phyloP scores from a whole-genome alignment of 2,888 invertebrate genomes.

The Archaeoteleia sp. region DNA sequence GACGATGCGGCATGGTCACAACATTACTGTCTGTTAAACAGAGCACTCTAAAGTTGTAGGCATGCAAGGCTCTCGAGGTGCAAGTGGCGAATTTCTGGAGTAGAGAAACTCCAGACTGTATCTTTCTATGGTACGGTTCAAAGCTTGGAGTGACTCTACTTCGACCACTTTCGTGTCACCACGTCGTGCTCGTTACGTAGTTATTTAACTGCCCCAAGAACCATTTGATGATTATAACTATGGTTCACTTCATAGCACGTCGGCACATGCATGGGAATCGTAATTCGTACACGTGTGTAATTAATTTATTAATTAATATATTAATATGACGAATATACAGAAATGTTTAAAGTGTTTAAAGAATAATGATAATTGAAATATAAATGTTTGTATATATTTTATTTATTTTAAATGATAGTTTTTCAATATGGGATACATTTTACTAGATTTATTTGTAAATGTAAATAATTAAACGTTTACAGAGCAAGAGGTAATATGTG shows the following conservation, averaged over 20 bases:
- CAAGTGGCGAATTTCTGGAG: constrained; percentile 44
- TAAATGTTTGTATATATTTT: too few relatives aligned
- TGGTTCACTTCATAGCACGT: constrained; percentile 21
- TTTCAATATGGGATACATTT: too few relatives aligned
- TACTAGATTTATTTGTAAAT: too few relatives aligned
- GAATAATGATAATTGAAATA: too few relatives aligned
- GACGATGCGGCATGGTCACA: constrained; percentile 27
- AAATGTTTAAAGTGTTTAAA: too few relatives aligned
- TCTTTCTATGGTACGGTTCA: constrained; percentile 44
- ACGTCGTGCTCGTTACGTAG: constrained; percentile 43
- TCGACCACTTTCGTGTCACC: constrained; percentile 44
- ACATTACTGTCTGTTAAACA: constrained; percentile 49
- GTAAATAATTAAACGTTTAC: too few relatives aligned
- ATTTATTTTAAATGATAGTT: too few relatives aligned
- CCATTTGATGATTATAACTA: constrained; percentile 38
- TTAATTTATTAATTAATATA: too few relatives aligned
- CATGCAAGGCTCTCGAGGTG: constrained; percentile 40
- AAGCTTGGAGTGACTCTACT: constrained; percentile 45
- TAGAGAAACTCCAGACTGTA: constrained; percentile 42
- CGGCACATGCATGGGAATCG: too few relatives aligned
- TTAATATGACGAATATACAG: too few relatives aligned
- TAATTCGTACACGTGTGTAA: too few relatives aligned
- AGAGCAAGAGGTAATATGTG: too few relatives aligned
- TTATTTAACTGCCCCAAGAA: constrained; percentile 42
- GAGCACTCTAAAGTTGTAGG: constrained; percentile 49